A percentile compares a stretch with the other conserved stretches of the same genome.
These are phyloP conservation scores for Pimephales promelas DNA, from an alignment of 2,113 vertebrate species.

Conservation along the genomic window DNA sequence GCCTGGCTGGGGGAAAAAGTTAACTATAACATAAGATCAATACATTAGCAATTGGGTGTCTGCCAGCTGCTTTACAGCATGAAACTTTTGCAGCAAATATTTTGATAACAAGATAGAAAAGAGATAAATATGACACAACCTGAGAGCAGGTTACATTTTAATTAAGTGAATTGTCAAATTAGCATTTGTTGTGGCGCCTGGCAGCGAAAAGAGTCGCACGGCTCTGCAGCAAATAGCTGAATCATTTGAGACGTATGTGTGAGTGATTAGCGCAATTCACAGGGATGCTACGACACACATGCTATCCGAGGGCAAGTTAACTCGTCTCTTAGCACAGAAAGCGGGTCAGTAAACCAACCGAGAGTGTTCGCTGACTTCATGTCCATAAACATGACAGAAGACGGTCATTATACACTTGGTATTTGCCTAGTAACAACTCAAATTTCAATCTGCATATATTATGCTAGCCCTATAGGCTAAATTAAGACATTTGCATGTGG, in stretches of 20 bases:
- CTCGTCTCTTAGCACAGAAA: neutral
- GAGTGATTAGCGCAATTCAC: slow-evolving; percentile 45
- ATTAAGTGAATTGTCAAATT: slow-evolving; percentile 44
- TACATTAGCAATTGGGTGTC: neutral
- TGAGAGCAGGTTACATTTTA: slow-evolving; percentile 37
- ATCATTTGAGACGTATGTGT: neutral
- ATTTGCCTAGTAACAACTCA: slow-evolving; percentile 1
- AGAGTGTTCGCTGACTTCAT: neutral
- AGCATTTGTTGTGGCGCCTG: slow-evolving; percentile 24
- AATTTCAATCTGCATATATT: neutral
- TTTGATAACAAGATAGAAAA: neutral
- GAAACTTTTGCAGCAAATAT: neutral
- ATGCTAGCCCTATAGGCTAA: neutral
- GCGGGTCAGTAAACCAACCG: slow-evolving; percentile 6
- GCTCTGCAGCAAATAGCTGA: neutral
- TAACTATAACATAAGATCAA: neutral
- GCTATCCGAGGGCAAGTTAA: neutral
- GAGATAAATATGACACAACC: slow-evolving; percentile 20
- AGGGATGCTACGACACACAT: neutral
- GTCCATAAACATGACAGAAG: neutral
- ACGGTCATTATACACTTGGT: neutral
- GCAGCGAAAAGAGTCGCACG: neutral
- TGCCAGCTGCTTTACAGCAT: slow-evolving; percentile 4
- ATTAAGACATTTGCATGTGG: slow-evolving; percentile 5
- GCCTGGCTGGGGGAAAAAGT: neutral